These are phyloP conservation scores for Acromyrmex echinatior DNA, from an alignment of 1,140 invertebrate species.

Conservation along the genomic window DNA sequence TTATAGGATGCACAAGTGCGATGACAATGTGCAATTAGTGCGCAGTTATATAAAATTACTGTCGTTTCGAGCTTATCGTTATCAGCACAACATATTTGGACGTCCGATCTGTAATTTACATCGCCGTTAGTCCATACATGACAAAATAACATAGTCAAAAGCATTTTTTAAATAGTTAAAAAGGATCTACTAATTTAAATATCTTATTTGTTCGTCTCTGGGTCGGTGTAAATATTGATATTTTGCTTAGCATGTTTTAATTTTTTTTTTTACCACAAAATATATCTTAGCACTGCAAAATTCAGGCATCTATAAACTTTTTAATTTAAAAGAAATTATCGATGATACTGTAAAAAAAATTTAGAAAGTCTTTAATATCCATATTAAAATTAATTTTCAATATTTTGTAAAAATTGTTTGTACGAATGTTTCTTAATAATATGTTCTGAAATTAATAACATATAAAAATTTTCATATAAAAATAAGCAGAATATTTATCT, in stretches of 20 bases:
- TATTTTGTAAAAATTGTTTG: not conserved
- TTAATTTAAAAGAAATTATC: not conserved
- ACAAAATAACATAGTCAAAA: conserved; percentile 6
- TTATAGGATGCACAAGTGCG: conserved; percentile 27
- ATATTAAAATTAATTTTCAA: not conserved
- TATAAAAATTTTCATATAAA: conserved; percentile 4
- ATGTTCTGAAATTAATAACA: not conserved
- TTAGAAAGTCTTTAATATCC: not conserved
- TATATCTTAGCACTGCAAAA: not conserved
- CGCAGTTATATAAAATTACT: conserved; percentile 22
- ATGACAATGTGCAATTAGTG: conserved; percentile 5
- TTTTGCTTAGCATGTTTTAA: not conserved
- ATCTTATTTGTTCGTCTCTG: no score
- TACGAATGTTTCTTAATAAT: not conserved
- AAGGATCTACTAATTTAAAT: no score
- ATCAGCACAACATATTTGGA: not conserved
- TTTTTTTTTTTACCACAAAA: not conserved
- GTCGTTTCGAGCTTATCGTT: conserved; percentile 1
- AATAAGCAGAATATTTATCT: not conserved
- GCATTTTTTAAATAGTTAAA: no score
- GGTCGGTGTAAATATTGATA: no score
- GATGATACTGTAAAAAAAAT: not conserved
- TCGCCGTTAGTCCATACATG: not conserved
- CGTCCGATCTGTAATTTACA: not conserved
- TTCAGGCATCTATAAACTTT: not conserved